These are phyloP conservation scores for Drosophila sordidula DNA, from an alignment of 2,888 invertebrate species.

Conservation along the genomic window DNA sequence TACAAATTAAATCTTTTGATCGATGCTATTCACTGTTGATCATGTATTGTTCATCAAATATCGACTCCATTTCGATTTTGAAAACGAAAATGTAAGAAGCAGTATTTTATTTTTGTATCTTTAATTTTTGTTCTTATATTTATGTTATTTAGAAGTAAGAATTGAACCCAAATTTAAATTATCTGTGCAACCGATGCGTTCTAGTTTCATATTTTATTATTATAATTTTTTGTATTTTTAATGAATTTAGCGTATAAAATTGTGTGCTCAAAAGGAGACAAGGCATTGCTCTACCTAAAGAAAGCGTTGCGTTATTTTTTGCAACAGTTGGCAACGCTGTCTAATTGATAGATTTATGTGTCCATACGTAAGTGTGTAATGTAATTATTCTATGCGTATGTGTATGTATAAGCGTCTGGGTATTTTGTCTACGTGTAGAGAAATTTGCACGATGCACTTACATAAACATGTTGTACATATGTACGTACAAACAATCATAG, in stretches of 20 bases:
- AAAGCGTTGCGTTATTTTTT: conserved; percentile 11
- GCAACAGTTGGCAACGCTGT: conserved; percentile 57
- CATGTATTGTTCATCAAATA: too few relatives aligned
- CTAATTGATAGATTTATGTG: background rate
- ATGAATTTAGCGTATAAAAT: too few relatives aligned
- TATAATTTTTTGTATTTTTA: background rate
- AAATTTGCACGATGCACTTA: conserved; percentile 28
- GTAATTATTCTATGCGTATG: conserved; percentile 19
- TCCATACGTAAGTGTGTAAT: conserved; percentile 6
- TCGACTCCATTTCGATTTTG: too few relatives aligned
- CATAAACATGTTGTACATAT: conserved; percentile 10
- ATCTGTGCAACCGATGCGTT: too few relatives aligned
- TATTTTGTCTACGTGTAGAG: conserved; percentile 36
- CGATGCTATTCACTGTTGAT: too few relatives aligned
- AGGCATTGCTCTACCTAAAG: background rate
- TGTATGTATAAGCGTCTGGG: conserved; percentile 19
- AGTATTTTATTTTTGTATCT: too few relatives aligned
- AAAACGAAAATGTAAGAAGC: too few relatives aligned
- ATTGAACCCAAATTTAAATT: too few relatives aligned
- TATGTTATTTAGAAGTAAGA: too few relatives aligned
- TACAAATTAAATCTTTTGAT: too few relatives aligned
- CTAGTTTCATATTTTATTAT: background rate
- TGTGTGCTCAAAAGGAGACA: too few relatives aligned
- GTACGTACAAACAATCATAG: conserved; percentile 7
- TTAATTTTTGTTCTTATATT: too few relatives aligned